Conservation (phyloP, 2,797 vertebrate genomes). For the Sphenodon punctatus region DNA sequence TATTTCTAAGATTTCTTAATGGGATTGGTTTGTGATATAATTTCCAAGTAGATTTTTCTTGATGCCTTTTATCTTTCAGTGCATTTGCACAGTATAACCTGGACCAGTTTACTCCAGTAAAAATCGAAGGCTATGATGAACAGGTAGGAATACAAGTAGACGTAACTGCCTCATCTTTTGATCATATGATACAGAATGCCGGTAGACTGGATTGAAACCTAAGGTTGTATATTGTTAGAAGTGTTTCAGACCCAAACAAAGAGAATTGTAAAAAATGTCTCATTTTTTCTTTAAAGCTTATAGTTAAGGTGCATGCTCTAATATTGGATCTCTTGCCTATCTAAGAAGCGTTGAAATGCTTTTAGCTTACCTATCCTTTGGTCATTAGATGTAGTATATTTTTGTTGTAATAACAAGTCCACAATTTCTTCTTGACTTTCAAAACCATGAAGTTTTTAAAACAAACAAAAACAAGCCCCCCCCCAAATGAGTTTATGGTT, state of each 20-base stretch:
- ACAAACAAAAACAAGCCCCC: too few species aligned
- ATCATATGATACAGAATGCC: too few species aligned
- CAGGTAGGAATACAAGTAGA: conserved; percentile 81
- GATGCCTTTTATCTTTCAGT: conserved; percentile 66
- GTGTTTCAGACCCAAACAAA: too few species aligned
- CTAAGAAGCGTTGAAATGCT: not conserved
- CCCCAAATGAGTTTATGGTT: too few species aligned
- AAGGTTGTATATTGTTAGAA: too few species aligned
- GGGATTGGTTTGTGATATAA: not conserved
- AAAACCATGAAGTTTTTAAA: not conserved
- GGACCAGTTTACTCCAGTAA: conserved; percentile 98
- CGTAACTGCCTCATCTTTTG: too few species aligned
- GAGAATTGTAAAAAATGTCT: too few species aligned
- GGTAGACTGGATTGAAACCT: too few species aligned
- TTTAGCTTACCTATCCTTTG: not conserved
- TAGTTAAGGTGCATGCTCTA: not conserved
- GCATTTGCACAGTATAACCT: conserved; percentile 98
- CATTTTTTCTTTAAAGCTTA: not conserved
- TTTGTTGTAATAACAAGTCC: not conserved
- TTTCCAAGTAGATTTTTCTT: not conserved
- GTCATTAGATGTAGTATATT: not conserved
- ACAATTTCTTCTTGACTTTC: not conserved
- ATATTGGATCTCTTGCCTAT: not conserved
- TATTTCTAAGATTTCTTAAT: not conserved
- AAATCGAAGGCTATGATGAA: conserved; percentile 92